Evolutionary conservation across 2,113 vertebrate genomes (phyloP), one percentile per base, ranked within the genome.

Genomic region (Dolichallabes microphthalmus): DNA sequence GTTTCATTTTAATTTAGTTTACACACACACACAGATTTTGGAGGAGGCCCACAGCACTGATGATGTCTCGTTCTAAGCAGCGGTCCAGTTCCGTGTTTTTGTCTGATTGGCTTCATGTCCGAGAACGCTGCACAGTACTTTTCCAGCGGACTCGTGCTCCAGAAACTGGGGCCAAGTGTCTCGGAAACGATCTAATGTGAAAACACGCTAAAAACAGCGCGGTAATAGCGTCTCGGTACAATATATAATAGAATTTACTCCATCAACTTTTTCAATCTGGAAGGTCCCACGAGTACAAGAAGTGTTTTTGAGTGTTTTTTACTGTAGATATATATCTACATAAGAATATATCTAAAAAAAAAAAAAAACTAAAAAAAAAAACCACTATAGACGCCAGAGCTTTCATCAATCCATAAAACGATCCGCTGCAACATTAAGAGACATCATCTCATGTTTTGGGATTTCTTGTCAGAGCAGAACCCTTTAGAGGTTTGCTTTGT

Each of bases 401-500:
- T 17, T 20, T 69, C 17, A 20, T 30, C n/a, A 6, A 32, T 69
- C 17, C 2, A 30, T 19, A 39, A 35, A 14, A 19, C 39, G 14
- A 69, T 35, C 68, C 8, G 2, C 68, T 19, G 8, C 2, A 0
- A 39, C 8, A 32, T 68, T 27, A 35, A 32, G 66, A 2, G 17
- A 8, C 8, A 7, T 8, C 32, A 30, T 35, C 32, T 20, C 2
- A 2, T 20, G 17, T 68, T 19, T 69, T 69, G 8, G 6, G 66
- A 69, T 32, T 27, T 71, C 27, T 53, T 30, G 52, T 30, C 63
- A 77, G 12, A 57, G 39, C 52, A 25, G 52, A 64, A 35, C 53
- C 64, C 30, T 68, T 83, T 57, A 20, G 61, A 80, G 66, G 66
- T 68, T 35, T 68, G 66, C 68, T 66, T 30, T 55, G 63, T 22